These are phyloP conservation scores for Brenthis hecate DNA, from an alignment of 2,888 invertebrate species.

Conservation along the genomic window DNA sequence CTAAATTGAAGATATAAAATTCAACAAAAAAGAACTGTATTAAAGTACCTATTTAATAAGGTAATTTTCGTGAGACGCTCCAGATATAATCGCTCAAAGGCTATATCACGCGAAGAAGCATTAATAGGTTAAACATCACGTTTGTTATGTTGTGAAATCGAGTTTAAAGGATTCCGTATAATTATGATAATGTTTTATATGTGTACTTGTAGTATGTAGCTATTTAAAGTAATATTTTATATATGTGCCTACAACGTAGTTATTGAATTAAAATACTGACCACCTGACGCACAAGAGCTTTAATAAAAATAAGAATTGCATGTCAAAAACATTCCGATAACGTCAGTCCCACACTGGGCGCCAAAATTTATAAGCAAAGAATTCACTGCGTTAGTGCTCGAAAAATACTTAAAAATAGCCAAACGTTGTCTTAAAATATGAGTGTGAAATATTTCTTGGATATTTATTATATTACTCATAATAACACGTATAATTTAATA, in stretches of 20 bases:
- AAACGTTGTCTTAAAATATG: background rate
- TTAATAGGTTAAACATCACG: background rate
- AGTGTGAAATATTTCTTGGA: background rate
- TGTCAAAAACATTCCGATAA: background rate
- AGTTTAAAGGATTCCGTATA: no score
- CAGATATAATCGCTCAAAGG: conserved; percentile 20
- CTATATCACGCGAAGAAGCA: conserved; percentile 16
- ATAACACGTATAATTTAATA: conserved; percentile 23
- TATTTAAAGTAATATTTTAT: no score
- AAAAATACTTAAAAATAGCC: background rate
- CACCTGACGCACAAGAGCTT: background rate
- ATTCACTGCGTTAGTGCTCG: no score
- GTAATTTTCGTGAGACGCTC: conserved; percentile 2
- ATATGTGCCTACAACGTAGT: no score
- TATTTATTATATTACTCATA: conserved; percentile 1
- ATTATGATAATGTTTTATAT: no score
- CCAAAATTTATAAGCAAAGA: conserved; percentile 1
- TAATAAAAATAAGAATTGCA: background rate
- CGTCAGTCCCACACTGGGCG: conserved; percentile 9
- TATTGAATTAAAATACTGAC: no score
- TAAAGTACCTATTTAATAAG: background rate
- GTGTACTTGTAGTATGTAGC: no score
- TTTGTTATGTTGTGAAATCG: background rate
- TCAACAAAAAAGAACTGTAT: background rate
- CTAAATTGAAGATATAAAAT: no score